phyloP scores from a whole-genome alignment of 2,113 vertebrate genomes.

The Prinia subflava region DNA sequence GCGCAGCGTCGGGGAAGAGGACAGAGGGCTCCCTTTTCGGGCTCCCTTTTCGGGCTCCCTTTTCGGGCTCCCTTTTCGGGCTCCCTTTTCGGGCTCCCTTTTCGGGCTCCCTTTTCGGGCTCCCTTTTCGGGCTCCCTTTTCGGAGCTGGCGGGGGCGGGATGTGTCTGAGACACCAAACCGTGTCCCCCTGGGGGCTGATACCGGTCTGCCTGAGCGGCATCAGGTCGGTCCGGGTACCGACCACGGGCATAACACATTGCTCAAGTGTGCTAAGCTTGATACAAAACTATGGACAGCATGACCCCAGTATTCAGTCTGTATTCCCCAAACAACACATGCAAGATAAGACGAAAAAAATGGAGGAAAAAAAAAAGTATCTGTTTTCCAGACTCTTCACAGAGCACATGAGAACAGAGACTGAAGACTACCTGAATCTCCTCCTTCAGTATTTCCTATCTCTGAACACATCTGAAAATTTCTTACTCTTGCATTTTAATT shows the following conservation, averaged over 20 bases:
- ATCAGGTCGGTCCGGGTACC: neutral
- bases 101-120: neutral
- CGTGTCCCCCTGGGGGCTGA: rapidly evolving
- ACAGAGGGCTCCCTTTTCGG: neutral
- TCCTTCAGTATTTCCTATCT: neutral
- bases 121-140: too few relatives aligned
- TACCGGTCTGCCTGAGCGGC: neutral
- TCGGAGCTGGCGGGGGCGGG: too few relatives aligned
- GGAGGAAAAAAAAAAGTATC: rapidly evolving
- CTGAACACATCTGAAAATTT: neutral
- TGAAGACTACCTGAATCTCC: neutral
- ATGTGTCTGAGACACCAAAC: neutral
- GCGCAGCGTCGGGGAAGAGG: too few relatives aligned
- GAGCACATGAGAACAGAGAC: neutral
- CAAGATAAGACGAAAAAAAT: neutral
- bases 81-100: neutral
- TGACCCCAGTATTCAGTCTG: rapidly evolving
- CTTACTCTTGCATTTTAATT: neutral
- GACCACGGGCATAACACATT: rapidly evolving
- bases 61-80: too few relatives aligned
- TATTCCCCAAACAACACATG: neutral
- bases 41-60: too few relatives aligned
- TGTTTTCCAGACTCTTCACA: neutral
- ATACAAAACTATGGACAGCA: neutral
- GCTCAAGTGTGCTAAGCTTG: neutral